A percentile compares a stretch with the other conserved stretches of the same genome.
phyloP scores from a whole-genome alignment of 2,113 vertebrate species.

The Phaethornis superciliosus region DNA sequence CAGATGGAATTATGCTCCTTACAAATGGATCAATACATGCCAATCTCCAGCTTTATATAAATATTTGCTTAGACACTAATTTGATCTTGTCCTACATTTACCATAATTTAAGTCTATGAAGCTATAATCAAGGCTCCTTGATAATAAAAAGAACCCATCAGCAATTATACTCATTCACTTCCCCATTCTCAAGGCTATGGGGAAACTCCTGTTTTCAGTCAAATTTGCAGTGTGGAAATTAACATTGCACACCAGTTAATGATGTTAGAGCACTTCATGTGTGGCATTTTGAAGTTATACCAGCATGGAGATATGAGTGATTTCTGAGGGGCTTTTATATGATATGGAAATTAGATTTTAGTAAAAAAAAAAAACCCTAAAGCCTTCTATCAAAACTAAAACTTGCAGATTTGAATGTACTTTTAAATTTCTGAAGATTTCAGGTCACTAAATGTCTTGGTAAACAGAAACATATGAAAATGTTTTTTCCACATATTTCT shows the following conservation, averaged over 20 bases:
- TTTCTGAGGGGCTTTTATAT: background rate
- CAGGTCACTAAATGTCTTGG: background rate
- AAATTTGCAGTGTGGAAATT: slow-evolving; percentile 34
- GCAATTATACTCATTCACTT: slow-evolving; percentile 60
- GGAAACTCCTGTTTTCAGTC: slow-evolving; percentile 60
- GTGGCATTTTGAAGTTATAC: slow-evolving; percentile 35
- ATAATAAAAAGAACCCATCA: slow-evolving; percentile 58
- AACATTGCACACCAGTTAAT: slow-evolving; percentile 38
- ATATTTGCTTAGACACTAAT: slow-evolving; percentile 67
- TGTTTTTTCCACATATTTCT: background rate
- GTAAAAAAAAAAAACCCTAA: background rate
- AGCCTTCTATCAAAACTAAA: background rate
- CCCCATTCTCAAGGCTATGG: slow-evolving; percentile 36
- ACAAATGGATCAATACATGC: slow-evolving; percentile 38
- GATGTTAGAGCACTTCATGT: slow-evolving; percentile 8
- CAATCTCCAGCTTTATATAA: slow-evolving; percentile 41
- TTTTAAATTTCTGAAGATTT: background rate
- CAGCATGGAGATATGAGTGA: background rate
- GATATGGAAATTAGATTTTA: background rate
- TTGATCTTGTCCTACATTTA: slow-evolving; percentile 63
- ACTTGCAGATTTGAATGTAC: background rate
- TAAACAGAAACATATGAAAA: background rate
- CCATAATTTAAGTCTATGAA: slow-evolving; percentile 58
- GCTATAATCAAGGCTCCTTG: slow-evolving; percentile 60
- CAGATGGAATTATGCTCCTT: slow-evolving; percentile 40